Percentiles rank a stretch among this genome's conserved stretches.
Conservation (phyloP, 1,140 invertebrate species). For the Listronotus oregonensis region DNA sequence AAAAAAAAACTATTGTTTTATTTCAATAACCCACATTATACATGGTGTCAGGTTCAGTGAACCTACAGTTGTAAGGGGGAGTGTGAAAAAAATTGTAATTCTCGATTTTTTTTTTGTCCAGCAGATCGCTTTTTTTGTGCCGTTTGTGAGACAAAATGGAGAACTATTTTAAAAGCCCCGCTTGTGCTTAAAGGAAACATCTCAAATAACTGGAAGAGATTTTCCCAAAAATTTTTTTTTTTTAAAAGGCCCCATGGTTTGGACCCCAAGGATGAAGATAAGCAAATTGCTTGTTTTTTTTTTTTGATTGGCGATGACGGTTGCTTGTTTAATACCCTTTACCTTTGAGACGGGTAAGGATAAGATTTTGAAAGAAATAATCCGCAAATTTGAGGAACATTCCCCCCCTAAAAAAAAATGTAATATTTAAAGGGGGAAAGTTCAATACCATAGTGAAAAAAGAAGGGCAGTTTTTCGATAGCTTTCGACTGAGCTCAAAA, state of each 20-base stretch:
- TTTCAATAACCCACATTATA: no score
- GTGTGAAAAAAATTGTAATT: no score
- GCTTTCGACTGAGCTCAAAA: neutral
- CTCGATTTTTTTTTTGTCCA: no score
- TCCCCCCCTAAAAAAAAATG: neutral
- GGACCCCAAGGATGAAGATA: neutral
- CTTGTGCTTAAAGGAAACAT: neutral
- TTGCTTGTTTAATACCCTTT: conserved; percentile 1
- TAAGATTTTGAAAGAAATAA: neutral
- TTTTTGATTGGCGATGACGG: neutral
- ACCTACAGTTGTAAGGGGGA: no score
- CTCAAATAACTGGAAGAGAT: neutral
- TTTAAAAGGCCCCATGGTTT: neutral
- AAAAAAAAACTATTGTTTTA: no score
- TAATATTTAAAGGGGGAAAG: neutral
- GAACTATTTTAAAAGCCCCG: neutral
- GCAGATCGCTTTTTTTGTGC: no score
- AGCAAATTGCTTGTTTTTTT: neutral
- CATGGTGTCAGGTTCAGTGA: no score
- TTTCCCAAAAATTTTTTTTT: neutral
- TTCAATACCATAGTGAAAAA: conserved; percentile 5
- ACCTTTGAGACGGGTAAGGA: neutral
- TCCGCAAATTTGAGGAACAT: conserved; percentile 9
- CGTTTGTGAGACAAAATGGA: neutral
- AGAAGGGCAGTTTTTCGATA: conserved; percentile 12